A percentile compares a stretch with the other conserved stretches of the same genome.
phyloP scores from a whole-genome alignment of 2,888 invertebrate genomes.

The Drosophila borborema region DNA sequence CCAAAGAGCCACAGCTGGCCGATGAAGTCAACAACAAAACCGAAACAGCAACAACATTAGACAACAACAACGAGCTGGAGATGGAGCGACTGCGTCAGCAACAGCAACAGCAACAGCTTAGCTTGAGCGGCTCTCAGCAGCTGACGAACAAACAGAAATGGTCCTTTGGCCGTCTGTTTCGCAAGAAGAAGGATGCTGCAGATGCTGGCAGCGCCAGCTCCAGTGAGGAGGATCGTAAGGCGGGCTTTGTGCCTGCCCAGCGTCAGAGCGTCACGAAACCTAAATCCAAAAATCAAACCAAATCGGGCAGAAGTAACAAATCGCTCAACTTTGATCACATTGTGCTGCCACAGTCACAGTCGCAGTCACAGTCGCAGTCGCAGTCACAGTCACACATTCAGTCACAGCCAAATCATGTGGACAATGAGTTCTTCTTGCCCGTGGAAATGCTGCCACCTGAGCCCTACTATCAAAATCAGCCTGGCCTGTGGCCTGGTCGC shows the following conservation, averaged over 20 bases:
- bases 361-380: constrained; percentile 22
- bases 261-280: constrained; percentile 71
- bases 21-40: constrained; percentile 62
- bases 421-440: constrained; percentile 84
- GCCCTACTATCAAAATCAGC: constrained; percentile 74
- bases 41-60: constrained; percentile 77
- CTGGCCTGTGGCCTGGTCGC: constrained; percentile 59
- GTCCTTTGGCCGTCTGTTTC: constrained; percentile 92
- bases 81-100: constrained; percentile 68
- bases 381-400: constrained; percentile 3
- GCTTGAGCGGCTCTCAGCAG: constrained; percentile 57
- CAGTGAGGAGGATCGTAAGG: constrained; percentile 85
- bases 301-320: constrained; percentile 24
- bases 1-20: constrained; percentile 82
- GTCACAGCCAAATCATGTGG: constrained; percentile 76
- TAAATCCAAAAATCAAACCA: constrained; percentile 25
- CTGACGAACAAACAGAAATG: constrained; percentile 87
- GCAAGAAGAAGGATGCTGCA: constrained; percentile 88
- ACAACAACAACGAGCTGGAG: constrained; percentile 38
- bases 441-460: constrained; percentile 78
- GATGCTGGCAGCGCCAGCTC: constrained; percentile 81
- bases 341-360: constrained; percentile 80
- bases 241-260: constrained; percentile 82
- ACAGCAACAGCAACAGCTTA: constrained; percentile 32
- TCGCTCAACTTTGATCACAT: constrained; percentile 87